phyloP scores from a whole-genome alignment of 2,113 vertebrate genomes.

The Chionis minor region DNA sequence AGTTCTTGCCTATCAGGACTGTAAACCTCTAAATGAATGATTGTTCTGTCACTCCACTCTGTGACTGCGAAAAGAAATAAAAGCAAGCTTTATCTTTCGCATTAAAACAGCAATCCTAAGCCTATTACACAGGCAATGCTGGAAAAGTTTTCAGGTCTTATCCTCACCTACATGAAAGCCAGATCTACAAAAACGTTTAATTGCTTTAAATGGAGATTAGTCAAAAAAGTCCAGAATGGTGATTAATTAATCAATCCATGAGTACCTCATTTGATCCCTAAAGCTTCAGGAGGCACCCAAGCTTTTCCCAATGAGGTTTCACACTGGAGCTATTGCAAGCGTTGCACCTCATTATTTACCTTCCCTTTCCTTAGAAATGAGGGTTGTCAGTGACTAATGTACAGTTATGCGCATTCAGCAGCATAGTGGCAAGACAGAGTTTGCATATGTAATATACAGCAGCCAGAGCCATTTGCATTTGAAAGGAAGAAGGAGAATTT shows the following conservation, averaged over 20 bases:
- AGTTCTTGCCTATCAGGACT: not conserved
- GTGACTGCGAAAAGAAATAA: not conserved
- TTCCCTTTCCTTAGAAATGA: not conserved
- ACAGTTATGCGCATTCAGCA: not conserved
- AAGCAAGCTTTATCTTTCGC: not conserved
- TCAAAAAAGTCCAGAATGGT: not conserved
- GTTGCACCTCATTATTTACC: not conserved
- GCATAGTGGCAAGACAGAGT: not conserved
- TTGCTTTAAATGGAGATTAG: not conserved
- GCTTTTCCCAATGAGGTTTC: not conserved
- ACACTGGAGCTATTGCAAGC: not conserved
- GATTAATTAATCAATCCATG: not conserved
- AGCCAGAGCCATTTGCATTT: not conserved
- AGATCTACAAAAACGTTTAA: conserved; percentile 19
- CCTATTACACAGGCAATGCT: not conserved
- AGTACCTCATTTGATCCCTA: not conserved
- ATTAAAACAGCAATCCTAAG: not conserved
- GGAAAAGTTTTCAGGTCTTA: conserved; percentile 1
- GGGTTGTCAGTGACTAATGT: not conserved
- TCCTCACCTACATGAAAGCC: not conserved
- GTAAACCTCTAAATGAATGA: not conserved
- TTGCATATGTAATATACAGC: not conserved
- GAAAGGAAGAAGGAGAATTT: not conserved
- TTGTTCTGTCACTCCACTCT: not conserved
- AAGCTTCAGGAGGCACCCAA: not conserved